phyloP scores from a whole-genome alignment of 2,888 invertebrate genomes.

The Phragmatobia fuliginosa region DNA sequence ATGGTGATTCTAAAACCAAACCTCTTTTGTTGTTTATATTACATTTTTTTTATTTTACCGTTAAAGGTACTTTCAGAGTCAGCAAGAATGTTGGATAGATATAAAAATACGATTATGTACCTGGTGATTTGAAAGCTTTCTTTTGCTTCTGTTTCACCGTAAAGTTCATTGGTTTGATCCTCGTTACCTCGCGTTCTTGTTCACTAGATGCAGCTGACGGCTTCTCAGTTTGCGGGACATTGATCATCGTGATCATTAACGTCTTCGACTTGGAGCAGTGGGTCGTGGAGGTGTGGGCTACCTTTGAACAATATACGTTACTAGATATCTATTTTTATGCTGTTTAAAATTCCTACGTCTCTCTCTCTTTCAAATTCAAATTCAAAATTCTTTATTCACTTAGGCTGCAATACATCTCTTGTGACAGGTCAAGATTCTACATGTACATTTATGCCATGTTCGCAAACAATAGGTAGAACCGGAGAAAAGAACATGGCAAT shows the following conservation, averaged over 20 bases:
- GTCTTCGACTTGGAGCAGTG: not conserved
- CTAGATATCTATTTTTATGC: constrained; percentile 23
- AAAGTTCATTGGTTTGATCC: not conserved
- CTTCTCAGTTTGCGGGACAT: not conserved
- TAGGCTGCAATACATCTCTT: too few species aligned
- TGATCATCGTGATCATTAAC: not conserved
- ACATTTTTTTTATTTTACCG: too few species aligned
- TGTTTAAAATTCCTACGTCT: not conserved
- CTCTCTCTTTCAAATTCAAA: too few species aligned
- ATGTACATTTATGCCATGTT: too few species aligned
- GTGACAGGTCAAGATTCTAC: too few species aligned
- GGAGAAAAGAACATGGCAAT: too few species aligned
- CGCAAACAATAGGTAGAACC: too few species aligned
- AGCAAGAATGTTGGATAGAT: not conserved
- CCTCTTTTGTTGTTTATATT: too few species aligned
- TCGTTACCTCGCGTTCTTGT: not conserved
- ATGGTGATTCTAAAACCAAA: too few species aligned
- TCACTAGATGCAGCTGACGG: not conserved
- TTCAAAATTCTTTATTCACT: too few species aligned
- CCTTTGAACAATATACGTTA: constrained; percentile 53
- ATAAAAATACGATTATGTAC: not conserved
- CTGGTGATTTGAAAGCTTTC: not conserved
- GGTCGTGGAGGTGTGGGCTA: constrained; percentile 31
- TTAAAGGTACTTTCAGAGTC: too few species aligned
- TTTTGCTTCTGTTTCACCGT: not conserved